Evolutionary conservation across 2,888 invertebrate genomes (phyloP), one percentile per base, ranked within the genome.

Genomic region (Lasioglossum oenotherae): DNA sequence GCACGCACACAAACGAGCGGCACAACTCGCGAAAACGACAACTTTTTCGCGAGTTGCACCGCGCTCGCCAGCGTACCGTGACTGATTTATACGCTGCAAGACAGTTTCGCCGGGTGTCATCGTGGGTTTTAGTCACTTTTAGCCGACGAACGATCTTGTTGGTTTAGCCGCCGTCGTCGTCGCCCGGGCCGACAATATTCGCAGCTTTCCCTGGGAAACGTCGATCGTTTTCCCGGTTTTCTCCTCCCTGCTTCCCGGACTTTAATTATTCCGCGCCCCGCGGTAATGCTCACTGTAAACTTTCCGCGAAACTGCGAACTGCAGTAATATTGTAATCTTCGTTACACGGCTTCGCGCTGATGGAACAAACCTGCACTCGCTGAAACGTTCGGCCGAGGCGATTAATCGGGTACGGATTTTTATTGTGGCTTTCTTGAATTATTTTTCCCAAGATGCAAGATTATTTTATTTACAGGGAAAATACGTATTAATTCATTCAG

Each of bases 1-100:
- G 64, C 64, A 14, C 64, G 6, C 75, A 41, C 41, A 41, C 27
- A 4, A 27, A 27, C 75, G 27, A 44, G 19, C 19, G 5, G 27
- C 12, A 12, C 2, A 27, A 27, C 60, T 64, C 31, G 53, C 38
- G 46, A 38, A 72, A 72, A 60, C 60, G 74, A 64, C 12, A n/a
- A 19, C 53, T 35, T 75, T 81, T 81, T 75, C 60, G 64, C 64
- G 71, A 73, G 23, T 38, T 76, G 10, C 67, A 41, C 35, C 72
- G 44, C n/a, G 53, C 27, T 44, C 44, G 10, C 23, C 81, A 46
- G 41, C 71, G 67, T 74, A 77, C 78, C 83, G 74, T 84, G 44
- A 78, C 83, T 78, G 84, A 84, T 74, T 83, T 78, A 71, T 78
- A 83, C 81, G 64, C 57, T 57, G 64, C 73, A 81, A 76, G 76